Percentiles rank a stretch among this genome's conserved stretches.
These are phyloP conservation scores for Mystacides longicornis DNA, from an alignment of 2,888 invertebrate genomes.

Conservation along the genomic window DNA sequence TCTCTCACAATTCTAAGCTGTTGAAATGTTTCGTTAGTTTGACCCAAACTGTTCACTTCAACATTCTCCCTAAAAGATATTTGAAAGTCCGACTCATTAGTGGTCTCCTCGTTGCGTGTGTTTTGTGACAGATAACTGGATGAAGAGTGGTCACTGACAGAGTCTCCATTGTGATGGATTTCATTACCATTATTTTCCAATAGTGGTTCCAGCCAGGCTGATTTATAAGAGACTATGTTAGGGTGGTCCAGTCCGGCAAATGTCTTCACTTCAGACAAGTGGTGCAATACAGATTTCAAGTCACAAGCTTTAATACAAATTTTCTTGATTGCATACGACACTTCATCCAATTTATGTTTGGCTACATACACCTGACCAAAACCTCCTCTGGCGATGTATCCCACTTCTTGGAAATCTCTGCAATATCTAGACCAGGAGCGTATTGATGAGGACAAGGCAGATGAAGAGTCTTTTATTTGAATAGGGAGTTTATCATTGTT, in stretches of 20 bases:
- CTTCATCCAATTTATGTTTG: conserved; percentile 64
- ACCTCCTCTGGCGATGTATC: conserved; percentile 64
- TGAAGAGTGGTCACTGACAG: conserved; percentile 26
- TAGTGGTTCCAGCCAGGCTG: conserved; percentile 71
- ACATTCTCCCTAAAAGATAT: conserved; percentile 13
- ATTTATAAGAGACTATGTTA: conserved; percentile 76
- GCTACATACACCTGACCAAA: conserved; percentile 74
- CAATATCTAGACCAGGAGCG: conserved; percentile 59
- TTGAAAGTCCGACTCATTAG: conserved; percentile 16
- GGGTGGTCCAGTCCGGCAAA: conserved; percentile 70
- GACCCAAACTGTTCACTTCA: background rate
- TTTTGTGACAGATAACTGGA: conserved; percentile 12
- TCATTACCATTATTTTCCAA: conserved; percentile 36
- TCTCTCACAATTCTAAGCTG: background rate
- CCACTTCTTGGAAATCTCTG: conserved; percentile 62
- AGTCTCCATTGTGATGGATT: conserved; percentile 36
- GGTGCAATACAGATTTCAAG: conserved; percentile 55
- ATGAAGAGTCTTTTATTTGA: conserved; percentile 45
- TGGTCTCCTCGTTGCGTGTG: background rate
- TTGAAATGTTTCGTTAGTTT: background rate
- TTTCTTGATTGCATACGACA: conserved; percentile 75
- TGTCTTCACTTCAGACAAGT: conserved; percentile 71
- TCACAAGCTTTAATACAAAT: conserved; percentile 58
- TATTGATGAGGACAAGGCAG: conserved; percentile 38
- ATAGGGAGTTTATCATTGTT: conserved; percentile 48